phyloP scores from a whole-genome alignment of 2,113 vertebrate genomes.

The Eonycteris spelaea region DNA sequence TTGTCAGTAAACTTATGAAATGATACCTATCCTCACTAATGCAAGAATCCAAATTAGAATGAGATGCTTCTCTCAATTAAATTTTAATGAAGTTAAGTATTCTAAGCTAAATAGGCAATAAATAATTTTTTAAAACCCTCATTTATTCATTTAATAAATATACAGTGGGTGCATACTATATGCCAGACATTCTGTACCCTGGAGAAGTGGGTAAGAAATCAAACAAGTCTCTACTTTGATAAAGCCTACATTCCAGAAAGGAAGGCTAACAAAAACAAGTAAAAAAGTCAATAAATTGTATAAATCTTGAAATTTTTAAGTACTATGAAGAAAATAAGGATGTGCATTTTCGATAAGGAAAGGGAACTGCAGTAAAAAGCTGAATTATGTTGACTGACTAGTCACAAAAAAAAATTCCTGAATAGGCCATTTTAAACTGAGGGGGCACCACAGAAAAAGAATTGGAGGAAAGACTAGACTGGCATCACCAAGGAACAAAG shows the following conservation, averaged over 20 bases:
- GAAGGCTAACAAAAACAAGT: background rate
- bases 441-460: background rate
- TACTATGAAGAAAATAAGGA: background rate
- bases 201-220: background rate
- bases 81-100: background rate
- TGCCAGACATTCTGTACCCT: background rate
- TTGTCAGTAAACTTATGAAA: background rate
- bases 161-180: background rate
- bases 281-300: background rate
- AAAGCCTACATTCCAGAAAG: background rate
- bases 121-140: background rate
- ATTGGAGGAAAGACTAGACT: background rate
- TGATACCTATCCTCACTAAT: background rate
- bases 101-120: background rate
- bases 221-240: background rate
- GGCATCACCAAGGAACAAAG: background rate
- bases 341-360: background rate
- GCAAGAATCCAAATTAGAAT: background rate
- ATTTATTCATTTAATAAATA: background rate
- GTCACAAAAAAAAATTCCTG: background rate
- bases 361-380: background rate
- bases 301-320: background rate
- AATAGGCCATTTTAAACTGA: background rate
- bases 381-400: background rate
- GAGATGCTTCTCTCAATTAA: background rate